Percentiles rank a stretch among this genome's conserved stretches.
Evolutionary conservation across 2,797 vertebrate species (phyloP).

Genomic region (Acanthis flammea): DNA sequence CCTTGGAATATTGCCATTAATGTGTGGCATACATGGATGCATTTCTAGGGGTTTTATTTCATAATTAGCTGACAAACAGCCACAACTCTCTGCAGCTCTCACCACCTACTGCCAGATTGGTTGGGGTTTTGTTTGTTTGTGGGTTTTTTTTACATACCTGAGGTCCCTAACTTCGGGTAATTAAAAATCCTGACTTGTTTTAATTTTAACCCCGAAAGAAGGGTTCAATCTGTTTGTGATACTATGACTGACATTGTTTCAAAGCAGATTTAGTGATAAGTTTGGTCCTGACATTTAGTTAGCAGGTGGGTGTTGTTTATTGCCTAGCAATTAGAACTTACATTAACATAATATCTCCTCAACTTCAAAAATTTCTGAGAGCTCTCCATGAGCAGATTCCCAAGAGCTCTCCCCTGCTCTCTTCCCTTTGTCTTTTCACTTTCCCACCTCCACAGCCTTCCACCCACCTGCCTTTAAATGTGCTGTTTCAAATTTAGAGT

Average conservation of each 20-base stretch:
- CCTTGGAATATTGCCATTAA: background rate
- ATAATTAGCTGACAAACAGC: background rate
- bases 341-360: constrained; percentile 71
- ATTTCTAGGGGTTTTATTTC: background rate
- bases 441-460: constrained; percentile 73
- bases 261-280: constrained; percentile 62
- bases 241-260: constrained; percentile 67
- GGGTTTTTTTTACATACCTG: background rate
- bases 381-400: constrained; percentile 51
- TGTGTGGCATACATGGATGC: accelerated
- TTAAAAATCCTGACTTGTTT: background rate
- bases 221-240: constrained; percentile 52
- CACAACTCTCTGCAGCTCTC: background rate
- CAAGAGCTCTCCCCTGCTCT: constrained; percentile 53
- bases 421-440: constrained; percentile 75
- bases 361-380: constrained; percentile 50
- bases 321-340: constrained; percentile 73
- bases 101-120: background rate
- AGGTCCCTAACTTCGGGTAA: background rate
- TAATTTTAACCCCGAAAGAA: background rate
- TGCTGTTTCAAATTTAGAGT: constrained; percentile 73
- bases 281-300: constrained; percentile 72
- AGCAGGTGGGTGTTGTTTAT: constrained; percentile 72
- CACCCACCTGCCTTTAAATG: constrained; percentile 74
- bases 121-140: background rate